A percentile compares a stretch with the other conserved stretches of the same genome.
phyloP scores from a whole-genome alignment of 2,113 vertebrate species.

The Sceloporus tristichus region DNA sequence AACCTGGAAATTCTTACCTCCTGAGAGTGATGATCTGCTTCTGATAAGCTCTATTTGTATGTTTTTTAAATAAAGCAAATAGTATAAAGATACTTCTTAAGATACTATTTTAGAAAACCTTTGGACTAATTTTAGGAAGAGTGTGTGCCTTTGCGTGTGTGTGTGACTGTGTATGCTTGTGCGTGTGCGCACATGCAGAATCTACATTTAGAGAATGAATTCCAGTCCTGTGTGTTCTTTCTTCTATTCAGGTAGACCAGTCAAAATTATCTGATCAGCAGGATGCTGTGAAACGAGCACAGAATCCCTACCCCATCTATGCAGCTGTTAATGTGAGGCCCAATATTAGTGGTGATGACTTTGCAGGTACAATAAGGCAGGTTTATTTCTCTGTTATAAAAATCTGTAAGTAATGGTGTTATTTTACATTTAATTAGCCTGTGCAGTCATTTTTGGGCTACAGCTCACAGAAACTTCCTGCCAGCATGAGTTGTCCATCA shows the following conservation, averaged over 20 bases:
- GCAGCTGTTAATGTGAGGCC: constrained; percentile 77
- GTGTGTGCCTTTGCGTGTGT: background rate
- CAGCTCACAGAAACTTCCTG: no score
- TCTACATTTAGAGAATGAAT: background rate
- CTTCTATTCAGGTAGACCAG: constrained; percentile 73
- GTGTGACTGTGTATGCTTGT: background rate
- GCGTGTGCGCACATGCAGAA: background rate
- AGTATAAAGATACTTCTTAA: no score
- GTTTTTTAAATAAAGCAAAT: no score
- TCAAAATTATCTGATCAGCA: constrained; percentile 84
- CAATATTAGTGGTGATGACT: constrained; percentile 72
- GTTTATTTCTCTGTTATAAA: constrained; percentile 26
- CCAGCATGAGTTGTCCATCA: no score
- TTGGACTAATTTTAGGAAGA: background rate
- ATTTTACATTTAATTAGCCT: background rate
- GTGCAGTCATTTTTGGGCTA: no score
- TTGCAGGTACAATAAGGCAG: constrained; percentile 74
- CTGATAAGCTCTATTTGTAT: no score
- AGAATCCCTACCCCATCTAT: constrained; percentile 86
- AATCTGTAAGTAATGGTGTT: background rate
- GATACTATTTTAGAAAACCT: background rate
- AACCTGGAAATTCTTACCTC: no score
- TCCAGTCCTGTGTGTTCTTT: constrained; percentile 18
- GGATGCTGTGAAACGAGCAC: constrained; percentile 73
- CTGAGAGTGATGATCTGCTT: no score